Percentiles rank a stretch among this genome's conserved stretches.
Conservation (phyloP, 1,140 invertebrate genomes). For the Cardiocondyla obscurior region DNA sequence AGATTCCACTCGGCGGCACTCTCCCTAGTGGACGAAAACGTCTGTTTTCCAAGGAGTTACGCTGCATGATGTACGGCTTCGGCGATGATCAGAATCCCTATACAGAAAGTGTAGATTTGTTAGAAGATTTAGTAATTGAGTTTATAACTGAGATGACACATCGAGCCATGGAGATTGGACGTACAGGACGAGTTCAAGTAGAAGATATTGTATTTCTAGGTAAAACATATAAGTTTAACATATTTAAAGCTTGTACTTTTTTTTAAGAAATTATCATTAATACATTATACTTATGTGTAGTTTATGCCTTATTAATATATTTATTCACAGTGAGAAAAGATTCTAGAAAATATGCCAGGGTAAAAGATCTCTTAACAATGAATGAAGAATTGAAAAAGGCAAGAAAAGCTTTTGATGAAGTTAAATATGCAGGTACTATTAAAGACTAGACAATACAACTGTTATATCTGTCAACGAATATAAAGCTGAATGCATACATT, state of each 20-base stretch:
- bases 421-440: slow-evolving; percentile 92
- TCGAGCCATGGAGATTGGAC: slow-evolving; percentile 98
- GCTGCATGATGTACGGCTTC: slow-evolving; percentile 99
- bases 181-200: slow-evolving; percentile 96
- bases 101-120: slow-evolving; percentile 98
- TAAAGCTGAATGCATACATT: slow-evolving; percentile 16
- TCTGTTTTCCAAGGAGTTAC: slow-evolving; percentile 94
- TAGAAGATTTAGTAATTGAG: slow-evolving; percentile 99
- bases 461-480: slow-evolving; percentile 9
- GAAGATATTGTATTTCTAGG: slow-evolving; percentile 98
- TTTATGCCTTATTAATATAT: slow-evolving; percentile 42
- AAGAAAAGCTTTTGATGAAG: slow-evolving; percentile 99
- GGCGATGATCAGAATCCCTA: slow-evolving; percentile 99
- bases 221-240: slow-evolving; percentile 55
- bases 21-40: slow-evolving; percentile 91
- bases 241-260: neutral
- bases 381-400: slow-evolving; percentile 99
- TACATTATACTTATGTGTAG: neutral
- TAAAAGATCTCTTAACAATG: slow-evolving; percentile 98
- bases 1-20: slow-evolving; percentile 85
- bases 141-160: slow-evolving; percentile 98
- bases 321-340: slow-evolving; percentile 94
- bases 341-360: slow-evolving; percentile 97
- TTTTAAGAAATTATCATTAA: neutral
- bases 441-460: slow-evolving; percentile 44